Evolutionary conservation across 2,797 vertebrate species (phyloP).

Genomic region (Paratrypauchen microcephalus): DNA sequence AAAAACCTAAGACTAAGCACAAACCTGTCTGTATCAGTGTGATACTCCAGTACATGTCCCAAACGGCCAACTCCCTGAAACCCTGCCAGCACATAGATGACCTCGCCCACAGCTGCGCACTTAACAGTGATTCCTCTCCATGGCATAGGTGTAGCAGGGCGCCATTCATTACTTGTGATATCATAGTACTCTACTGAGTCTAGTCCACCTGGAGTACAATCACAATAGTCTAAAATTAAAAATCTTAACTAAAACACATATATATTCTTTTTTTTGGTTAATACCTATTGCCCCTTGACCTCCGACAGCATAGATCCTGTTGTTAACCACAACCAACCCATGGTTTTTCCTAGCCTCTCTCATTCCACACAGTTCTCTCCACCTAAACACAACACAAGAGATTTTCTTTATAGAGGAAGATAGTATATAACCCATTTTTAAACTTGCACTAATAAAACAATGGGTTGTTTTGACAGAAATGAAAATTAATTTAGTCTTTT

Average conservation of each 20-base stretch:
- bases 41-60: conserved; percentile 92
- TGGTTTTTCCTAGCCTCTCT: conserved; percentile 95
- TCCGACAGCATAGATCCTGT: conserved; percentile 94
- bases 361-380: conserved; percentile 95
- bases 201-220: conserved; percentile 81
- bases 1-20: neutral
- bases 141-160: conserved; percentile 89
- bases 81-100: conserved; percentile 93
- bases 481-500: no score
- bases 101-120: conserved; percentile 89
- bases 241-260: no score
- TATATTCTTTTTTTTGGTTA: conserved; percentile 26
- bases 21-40: conserved; percentile 90
- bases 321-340: conserved; percentile 92
- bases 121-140: conserved; percentile 97
- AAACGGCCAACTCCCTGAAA: conserved; percentile 95
- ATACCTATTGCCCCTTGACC: conserved; percentile 92
- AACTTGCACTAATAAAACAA: neutral
- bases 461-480: neutral
- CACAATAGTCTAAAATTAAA: neutral
- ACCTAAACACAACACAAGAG: conserved; percentile 72
- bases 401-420: neutral
- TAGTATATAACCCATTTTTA: neutral
- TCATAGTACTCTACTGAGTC: conserved; percentile 96
- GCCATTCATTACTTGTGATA: conserved; percentile 92